These are phyloP conservation scores for Syngnathus rostellatus DNA, from an alignment of 2,797 vertebrate genomes.

Conservation along the genomic window DNA sequence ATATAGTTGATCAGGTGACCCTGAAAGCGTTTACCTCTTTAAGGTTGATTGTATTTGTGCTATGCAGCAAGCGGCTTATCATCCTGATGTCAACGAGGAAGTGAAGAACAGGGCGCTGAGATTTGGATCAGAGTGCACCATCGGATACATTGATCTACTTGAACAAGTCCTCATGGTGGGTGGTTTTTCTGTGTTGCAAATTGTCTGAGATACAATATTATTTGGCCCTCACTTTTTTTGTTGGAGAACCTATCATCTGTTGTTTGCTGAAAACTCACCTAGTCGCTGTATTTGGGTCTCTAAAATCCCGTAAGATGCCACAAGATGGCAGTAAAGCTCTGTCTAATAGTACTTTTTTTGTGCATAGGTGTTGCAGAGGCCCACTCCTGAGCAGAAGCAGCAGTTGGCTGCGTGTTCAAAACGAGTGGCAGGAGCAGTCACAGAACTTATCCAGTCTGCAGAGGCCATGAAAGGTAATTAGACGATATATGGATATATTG, in stretches of 20 bases:
- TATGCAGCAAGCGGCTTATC: conserved; percentile 81
- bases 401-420: conserved; percentile 82
- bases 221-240: not conserved
- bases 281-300: too few relatives aligned
- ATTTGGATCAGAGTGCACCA: conserved; percentile 81
- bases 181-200: not conserved
- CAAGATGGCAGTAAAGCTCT: too few relatives aligned
- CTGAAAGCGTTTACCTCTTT: not conserved
- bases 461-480: conserved; percentile 90
- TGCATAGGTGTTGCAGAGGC: conserved; percentile 80
- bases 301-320: too few relatives aligned
- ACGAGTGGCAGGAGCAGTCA: conserved; percentile 81
- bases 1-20: not conserved
- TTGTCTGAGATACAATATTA: not conserved
- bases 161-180: conserved; percentile 83
- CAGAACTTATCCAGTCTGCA: conserved; percentile 87
- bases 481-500: not conserved
- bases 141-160: conserved; percentile 81
- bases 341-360: too few relatives aligned
- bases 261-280: too few relatives aligned
- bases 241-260: not conserved
- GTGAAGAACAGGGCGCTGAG: conserved; percentile 75
- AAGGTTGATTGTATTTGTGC: not conserved
- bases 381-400: conserved; percentile 81
- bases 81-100: conserved; percentile 78